A percentile compares a stretch with the other conserved stretches of the same genome.
phyloP scores from a whole-genome alignment of 2,113 vertebrate species.

The Puntigrus tetrazona region DNA sequence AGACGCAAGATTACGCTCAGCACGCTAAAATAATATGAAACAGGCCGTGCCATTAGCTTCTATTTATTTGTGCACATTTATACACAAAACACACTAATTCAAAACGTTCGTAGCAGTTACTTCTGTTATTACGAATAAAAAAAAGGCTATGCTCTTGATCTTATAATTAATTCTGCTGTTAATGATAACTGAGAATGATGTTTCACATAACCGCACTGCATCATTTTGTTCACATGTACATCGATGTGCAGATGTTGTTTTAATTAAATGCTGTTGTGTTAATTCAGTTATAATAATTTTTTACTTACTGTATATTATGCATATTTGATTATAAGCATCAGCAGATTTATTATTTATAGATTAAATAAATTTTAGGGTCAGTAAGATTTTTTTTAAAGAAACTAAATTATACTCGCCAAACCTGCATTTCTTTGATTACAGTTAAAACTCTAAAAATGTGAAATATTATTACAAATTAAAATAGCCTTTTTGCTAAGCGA shows the following conservation, averaged over 20 bases:
- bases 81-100: not conserved
- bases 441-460: not conserved
- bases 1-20: not conserved
- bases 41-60: not conserved
- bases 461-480: not conserved
- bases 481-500: not conserved
- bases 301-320: not conserved
- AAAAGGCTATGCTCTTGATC: not conserved
- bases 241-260: not conserved
- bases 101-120: not conserved
- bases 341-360: not conserved
- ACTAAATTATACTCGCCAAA: too few relatives aligned
- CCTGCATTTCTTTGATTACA: not conserved
- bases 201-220: too few relatives aligned
- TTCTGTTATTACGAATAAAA: not conserved
- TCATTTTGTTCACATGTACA: too few relatives aligned
- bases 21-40: not conserved
- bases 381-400: too few relatives aligned
- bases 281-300: not conserved
- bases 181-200: not conserved
- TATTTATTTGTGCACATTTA: slow-evolving; percentile 3
- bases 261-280: too few relatives aligned
- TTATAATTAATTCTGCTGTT: not conserved
- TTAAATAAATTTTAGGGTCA: too few relatives aligned
- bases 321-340: not conserved